Percentiles rank a stretch among this genome's conserved stretches.
Evolutionary conservation across 2,888 invertebrate genomes (phyloP).

Genomic region (Micoletzkya japonica): DNA sequence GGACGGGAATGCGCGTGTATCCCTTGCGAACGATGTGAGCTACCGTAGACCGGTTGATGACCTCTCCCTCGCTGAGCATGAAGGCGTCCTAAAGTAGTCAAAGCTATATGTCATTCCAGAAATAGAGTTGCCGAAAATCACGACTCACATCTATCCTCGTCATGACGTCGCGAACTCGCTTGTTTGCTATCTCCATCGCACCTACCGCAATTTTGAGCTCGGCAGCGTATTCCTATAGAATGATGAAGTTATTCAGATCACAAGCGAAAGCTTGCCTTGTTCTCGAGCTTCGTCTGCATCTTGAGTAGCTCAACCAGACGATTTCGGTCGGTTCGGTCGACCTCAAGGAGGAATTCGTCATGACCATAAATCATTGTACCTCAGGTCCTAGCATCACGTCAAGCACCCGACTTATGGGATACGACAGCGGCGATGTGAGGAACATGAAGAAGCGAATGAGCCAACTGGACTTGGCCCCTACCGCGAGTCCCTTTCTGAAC

Average conservation of each 20-base stretch:
- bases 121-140: not conserved
- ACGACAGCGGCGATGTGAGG: constrained; percentile 87
- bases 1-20: constrained; percentile 34
- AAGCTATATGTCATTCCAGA: not conserved
- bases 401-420: constrained; percentile 73
- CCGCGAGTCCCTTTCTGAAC: constrained; percentile 75
- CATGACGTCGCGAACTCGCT: constrained; percentile 52
- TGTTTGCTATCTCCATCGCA: constrained; percentile 55
- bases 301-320: constrained; percentile 48
- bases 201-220: constrained; percentile 56
- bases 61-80: constrained; percentile 29
- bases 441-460: constrained; percentile 91
- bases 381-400: constrained; percentile 32
- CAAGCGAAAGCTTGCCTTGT: not conserved
- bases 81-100: constrained; percentile 29
- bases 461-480: constrained; percentile 90
- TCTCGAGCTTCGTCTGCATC: constrained; percentile 38
- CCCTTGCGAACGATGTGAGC: constrained; percentile 32
- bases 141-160: constrained; percentile 47
- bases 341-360: constrained; percentile 9
- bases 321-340: constrained; percentile 44
- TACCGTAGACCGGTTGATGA: constrained; percentile 23
- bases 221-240: constrained; percentile 42
- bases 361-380: not conserved
- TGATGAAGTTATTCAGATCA: no score